Percentiles rank a stretch among this genome's conserved stretches.
Conservation (phyloP, 2,113 vertebrate genomes). For the Oncorhynchus keta region DNA sequence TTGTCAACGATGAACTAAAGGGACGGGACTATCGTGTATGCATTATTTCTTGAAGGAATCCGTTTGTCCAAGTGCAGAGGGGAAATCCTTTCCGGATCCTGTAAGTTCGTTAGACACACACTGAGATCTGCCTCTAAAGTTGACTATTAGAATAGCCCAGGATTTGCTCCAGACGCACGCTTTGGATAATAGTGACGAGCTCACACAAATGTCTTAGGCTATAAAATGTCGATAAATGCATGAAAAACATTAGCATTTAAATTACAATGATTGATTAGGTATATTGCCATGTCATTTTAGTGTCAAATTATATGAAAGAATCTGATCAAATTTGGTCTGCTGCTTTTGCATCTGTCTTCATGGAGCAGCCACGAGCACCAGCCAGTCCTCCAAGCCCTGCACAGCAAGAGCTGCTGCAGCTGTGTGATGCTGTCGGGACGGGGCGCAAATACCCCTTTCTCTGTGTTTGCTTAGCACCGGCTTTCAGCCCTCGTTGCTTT, state of each 20-base stretch:
- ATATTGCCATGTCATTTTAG: background rate
- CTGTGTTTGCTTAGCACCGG: slow-evolving; percentile 30
- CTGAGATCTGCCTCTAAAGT: slow-evolving; percentile 1
- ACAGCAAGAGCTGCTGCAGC: slow-evolving; percentile 43
- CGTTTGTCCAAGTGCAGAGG: slow-evolving; percentile 27
- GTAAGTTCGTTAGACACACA: slow-evolving; percentile 63
- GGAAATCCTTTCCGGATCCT: slow-evolving; percentile 62
- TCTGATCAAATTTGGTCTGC: background rate
- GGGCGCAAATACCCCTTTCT: slow-evolving; percentile 63
- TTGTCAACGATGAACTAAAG: slow-evolving; percentile 27
- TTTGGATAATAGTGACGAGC: background rate
- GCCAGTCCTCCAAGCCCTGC: background rate
- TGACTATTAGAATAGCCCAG: background rate
- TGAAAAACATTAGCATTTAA: background rate
- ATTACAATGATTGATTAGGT: background rate
- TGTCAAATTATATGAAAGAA: background rate
- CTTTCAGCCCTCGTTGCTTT: slow-evolving; percentile 22
- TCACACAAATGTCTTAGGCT: background rate
- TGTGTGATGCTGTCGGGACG: slow-evolving; percentile 65
- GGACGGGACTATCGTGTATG: slow-evolving; percentile 30
- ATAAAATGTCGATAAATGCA: background rate
- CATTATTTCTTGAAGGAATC: slow-evolving; percentile 28
- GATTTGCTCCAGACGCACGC: background rate
- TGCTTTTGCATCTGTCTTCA: background rate
- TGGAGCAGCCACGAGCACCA: background rate